phyloP scores from a whole-genome alignment of 2,797 vertebrate genomes.

The Petrocephalus sullivani region DNA sequence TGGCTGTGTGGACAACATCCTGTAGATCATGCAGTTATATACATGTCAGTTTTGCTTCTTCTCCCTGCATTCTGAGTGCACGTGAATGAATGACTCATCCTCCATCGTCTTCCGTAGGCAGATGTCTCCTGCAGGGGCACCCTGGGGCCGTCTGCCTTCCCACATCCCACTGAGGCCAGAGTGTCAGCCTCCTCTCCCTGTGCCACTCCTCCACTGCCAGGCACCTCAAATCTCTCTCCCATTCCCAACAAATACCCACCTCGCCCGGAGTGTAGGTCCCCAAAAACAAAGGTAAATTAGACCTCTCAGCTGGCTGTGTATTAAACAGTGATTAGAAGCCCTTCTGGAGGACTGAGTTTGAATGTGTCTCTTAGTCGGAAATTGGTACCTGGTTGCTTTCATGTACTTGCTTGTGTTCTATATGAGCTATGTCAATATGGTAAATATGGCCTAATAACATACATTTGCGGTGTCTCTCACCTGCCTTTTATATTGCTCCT shows the following conservation, averaged over 20 bases:
- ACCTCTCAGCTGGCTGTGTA: not conserved
- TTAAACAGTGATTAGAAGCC: not conserved
- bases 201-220: conserved; percentile 43
- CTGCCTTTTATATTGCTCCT: not conserved
- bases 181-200: conserved; percentile 46
- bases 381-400: not conserved
- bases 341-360: not conserved
- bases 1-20: not conserved
- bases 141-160: conserved; percentile 20
- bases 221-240: conserved; percentile 49
- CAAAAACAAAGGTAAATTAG: conserved; percentile 61
- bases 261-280: conserved; percentile 55
- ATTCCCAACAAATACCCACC: conserved; percentile 56
- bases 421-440: not conserved
- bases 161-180: conserved; percentile 37
- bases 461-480: not conserved
- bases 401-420: not conserved
- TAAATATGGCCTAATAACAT: not conserved
- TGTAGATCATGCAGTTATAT: not conserved
- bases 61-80: not conserved
- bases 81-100: not conserved
- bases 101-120: conserved; percentile 42
- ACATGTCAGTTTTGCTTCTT: not conserved
- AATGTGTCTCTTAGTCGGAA: not conserved
- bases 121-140: conserved; percentile 38